Evolutionary conservation across 2,888 invertebrate species (phyloP).

Genomic region (Mystacides longicornis): DNA sequence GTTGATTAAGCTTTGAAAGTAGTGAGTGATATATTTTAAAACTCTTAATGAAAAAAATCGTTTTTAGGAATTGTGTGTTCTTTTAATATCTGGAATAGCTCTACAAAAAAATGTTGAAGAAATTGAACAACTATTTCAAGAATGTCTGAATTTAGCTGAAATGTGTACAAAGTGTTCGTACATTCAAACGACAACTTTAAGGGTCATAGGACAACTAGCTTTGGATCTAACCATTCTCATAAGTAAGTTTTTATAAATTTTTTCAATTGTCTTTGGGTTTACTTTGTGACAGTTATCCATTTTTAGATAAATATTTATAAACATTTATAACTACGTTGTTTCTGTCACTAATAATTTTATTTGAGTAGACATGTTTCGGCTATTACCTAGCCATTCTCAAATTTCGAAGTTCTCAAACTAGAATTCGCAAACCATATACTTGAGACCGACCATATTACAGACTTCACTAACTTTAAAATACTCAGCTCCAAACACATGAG

Average conservation of each 20-base stretch:
- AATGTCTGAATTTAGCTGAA: background rate
- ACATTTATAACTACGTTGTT: background rate
- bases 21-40: background rate
- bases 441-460: no score
- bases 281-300: no score
- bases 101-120: background rate
- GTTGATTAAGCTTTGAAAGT: background rate
- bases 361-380: no score
- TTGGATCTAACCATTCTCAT: conserved; percentile 33
- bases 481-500: no score
- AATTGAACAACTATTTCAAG: background rate
- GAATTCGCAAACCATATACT: no score
- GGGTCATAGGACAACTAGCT: conserved; percentile 36
- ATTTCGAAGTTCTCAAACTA: no score
- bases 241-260: conserved; percentile 10
- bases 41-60: background rate
- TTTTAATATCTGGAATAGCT: background rate
- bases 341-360: no score
- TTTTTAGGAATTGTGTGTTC: conserved; percentile 9
- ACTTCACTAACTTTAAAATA: no score
- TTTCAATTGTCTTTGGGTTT: background rate
- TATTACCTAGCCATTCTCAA: no score
- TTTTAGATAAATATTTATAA: no score
- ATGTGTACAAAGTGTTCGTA: conserved; percentile 22
- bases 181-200: conserved; percentile 32